A percentile compares a stretch with the other conserved stretches of the same genome.
These are phyloP conservation scores for Bugulina stolonifera DNA, from an alignment of 2,888 invertebrate species.

Conservation along the genomic window DNA sequence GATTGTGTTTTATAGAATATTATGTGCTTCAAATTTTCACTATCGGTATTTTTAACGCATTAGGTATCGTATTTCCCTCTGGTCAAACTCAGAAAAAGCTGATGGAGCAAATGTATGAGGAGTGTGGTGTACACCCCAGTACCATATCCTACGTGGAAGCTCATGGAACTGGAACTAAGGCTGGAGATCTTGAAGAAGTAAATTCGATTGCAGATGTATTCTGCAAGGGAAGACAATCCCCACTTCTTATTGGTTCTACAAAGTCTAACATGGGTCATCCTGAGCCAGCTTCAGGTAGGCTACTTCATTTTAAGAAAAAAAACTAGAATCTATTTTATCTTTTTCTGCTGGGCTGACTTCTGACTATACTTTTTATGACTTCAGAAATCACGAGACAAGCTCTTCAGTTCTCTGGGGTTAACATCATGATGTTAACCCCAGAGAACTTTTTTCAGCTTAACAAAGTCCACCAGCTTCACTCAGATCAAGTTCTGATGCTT, in stretches of 20 bases:
- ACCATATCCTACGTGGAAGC: conserved; percentile 89
- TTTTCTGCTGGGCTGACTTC: no score
- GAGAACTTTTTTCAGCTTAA: no score
- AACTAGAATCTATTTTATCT: no score
- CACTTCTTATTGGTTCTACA: conserved; percentile 86
- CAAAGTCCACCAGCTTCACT: no score
- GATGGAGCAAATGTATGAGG: conserved; percentile 72
- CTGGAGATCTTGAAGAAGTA: conserved; percentile 91
- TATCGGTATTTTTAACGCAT: neutral
- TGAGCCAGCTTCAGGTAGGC: conserved; percentile 65
- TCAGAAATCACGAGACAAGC: no score
- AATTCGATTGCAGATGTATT: conserved; percentile 77
- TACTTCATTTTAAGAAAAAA: neutral
- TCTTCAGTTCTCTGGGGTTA: no score
- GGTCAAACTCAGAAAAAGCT: conserved; percentile 64
- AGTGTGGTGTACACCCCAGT: conserved; percentile 72
- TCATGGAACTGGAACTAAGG: conserved; percentile 94
- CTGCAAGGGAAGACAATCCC: conserved; percentile 54
- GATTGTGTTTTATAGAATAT: no score
- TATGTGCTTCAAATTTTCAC: no score
- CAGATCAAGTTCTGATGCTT: no score
- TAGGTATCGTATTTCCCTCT: conserved; percentile 58
- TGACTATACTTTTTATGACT: no score
- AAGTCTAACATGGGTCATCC: conserved; percentile 99
- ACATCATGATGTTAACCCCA: no score